Base-by-base conservation (phyloP, 2,113 vertebrate genomes). In the Lanius collurio region DNA sequence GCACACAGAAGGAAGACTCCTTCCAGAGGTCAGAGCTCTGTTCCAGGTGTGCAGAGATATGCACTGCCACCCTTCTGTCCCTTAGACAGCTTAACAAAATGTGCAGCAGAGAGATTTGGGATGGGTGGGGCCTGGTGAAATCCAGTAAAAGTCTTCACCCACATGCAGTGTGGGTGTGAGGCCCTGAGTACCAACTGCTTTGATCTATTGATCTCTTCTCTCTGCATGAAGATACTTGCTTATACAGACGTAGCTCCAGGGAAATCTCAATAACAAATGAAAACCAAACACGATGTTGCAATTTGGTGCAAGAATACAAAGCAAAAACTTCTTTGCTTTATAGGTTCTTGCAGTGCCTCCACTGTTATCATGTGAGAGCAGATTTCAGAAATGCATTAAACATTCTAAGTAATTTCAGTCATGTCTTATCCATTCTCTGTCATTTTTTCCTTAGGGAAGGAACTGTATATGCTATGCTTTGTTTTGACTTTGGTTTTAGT, bases 91-190 rank as follows among this genome's bases (percentile, higher is more conserved):
- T 47, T 56, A 7, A 55, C n/a, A 31, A 49, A 39, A n/a, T 0
- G 2, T n/a, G 14, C 0, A 0, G 16, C 69, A 41, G 35, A 37
- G 68, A 75, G 5, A 12, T 75, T 16, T 75, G 20, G 4, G 4
- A 6, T n/a, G 6, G 6, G 44, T 6, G 11, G 9, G 28, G 57
- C 37, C 15, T 31, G 49, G 50, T 33, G 31, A 94, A 89, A 77
- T 59, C 62, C 64, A 70, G 35, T 49, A 69, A 89, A 91, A 50
- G 4, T 65, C 41, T 52, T 11, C 33, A 62, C 20, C 13, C 31
- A 30, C 10, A 27, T 46, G 13, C 1, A 13, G 13, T 27, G 14
- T 77, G 65, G 27, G 27, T 78, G 10, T n/a, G 71, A 83, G 8
- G 31, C 76, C 30, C 31, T 47, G 41, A 57, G 31, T 27, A n/a